These are phyloP conservation scores for Periophthalmus modestus DNA, from an alignment of 2,113 vertebrate genomes.

Conservation along the genomic window DNA sequence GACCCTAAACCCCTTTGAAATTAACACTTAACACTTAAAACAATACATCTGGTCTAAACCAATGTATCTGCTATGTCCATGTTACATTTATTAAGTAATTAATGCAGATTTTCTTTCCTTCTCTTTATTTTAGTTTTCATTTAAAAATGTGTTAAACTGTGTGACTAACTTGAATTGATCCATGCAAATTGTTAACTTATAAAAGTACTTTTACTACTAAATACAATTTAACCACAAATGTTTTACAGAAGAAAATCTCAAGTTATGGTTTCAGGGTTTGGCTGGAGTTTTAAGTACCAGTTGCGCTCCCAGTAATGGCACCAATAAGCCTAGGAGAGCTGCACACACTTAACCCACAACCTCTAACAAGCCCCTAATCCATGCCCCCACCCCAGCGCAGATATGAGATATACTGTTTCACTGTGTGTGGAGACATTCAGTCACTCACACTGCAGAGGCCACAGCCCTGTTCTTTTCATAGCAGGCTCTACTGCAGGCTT, in stretches of 20 bases:
- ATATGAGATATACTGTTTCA: conserved; percentile 36
- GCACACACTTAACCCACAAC: conserved; percentile 43
- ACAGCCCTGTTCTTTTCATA: too few species aligned
- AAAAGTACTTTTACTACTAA: conserved; percentile 2
- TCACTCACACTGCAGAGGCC: background rate
- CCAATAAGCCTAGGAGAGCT: conserved; percentile 51
- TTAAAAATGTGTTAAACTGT: background rate
- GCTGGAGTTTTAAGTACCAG: conserved; percentile 44
- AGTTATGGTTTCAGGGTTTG: conserved; percentile 36
- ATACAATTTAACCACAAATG: conserved; percentile 42
- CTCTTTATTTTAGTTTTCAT: background rate
- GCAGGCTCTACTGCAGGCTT: conserved; percentile 23
- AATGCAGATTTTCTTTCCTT: background rate
- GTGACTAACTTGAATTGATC: background rate
- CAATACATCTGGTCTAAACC: too few species aligned
- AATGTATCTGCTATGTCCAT: too few species aligned
- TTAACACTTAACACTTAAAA: too few species aligned
- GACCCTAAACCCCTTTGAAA: too few species aligned
- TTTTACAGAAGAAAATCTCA: conserved; percentile 23
- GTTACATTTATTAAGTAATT: background rate
- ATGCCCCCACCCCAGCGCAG: conserved; percentile 35
- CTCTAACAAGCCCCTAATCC: conserved; percentile 43
- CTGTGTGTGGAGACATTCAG: conserved; percentile 10
- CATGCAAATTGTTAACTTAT: conserved; percentile 16
- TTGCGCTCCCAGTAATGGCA: conserved; percentile 46